These are phyloP conservation scores for Diuraphis noxia DNA, from an alignment of 1,140 invertebrate genomes.

Conservation along the genomic window DNA sequence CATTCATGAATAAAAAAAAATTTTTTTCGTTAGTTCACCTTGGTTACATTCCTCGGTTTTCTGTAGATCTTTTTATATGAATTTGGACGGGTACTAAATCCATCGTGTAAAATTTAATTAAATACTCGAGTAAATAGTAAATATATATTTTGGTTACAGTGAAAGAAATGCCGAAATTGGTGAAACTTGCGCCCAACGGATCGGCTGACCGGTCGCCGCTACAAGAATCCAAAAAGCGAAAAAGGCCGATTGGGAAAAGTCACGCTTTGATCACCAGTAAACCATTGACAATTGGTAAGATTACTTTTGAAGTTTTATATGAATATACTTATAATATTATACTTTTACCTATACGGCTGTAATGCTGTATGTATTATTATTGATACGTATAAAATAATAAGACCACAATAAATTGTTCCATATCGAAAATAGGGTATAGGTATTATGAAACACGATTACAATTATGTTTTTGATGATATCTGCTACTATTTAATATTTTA, in stretches of 20 bases:
- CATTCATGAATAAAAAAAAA: neutral
- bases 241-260: slow-evolving; percentile 35
- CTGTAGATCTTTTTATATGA: neutral
- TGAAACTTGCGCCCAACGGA: slow-evolving; percentile 39
- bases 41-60: neutral
- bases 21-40: neutral
- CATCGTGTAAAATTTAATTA: neutral
- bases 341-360: neutral
- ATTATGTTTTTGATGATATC: neutral
- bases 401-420: neutral
- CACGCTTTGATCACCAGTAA: slow-evolving; percentile 14
- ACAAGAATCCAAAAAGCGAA: slow-evolving; percentile 38
- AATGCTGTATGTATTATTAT: neutral
- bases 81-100: neutral
- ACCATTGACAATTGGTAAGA: slow-evolving; percentile 39
- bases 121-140: neutral
- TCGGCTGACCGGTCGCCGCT: neutral
- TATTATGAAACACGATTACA: neutral
- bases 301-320: neutral
- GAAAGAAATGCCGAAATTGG: slow-evolving; percentile 51
- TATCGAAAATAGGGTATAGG: neutral
- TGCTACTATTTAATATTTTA: slow-evolving; percentile 1
- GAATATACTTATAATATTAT: neutral
- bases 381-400: neutral
- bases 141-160: neutral